Evolutionary conservation across 1,140 invertebrate species (phyloP), one percentile per base, ranked within the genome.

Genomic region (Tachypleus tridentatus): DNA sequence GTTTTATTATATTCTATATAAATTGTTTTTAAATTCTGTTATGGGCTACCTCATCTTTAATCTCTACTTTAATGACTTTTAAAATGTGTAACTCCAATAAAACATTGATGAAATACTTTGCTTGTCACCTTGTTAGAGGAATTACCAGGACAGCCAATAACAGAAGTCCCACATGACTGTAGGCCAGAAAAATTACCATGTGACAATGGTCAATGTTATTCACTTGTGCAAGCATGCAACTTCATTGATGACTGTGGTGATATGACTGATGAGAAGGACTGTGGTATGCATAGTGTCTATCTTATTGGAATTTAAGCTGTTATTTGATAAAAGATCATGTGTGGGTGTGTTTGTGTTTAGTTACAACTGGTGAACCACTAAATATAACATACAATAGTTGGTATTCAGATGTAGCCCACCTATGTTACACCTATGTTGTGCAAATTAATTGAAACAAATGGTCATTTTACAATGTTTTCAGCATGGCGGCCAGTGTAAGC

Each of bases 171-270:
- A 5, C 51, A 57, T n/a, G 52, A 67, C 11, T 67, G 66, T 57
- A 51, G 51, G 10, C 58, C 63, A 2, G 11, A 61, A 49, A 66
- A 66, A 49, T 60, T 69, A n/a, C 4, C 58, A 9, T 68, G 67
- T 51, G 51, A 67, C n/a, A 67, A 65, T 11, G 52, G 57, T 29
- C 86, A 87, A 60, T 98, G 94, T 72, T 90, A 97, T 58, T 85
- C 88, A 0, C 82, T 84, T 71, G 94, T 87, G 72, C 85, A 88
- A 68, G 77, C 90, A 6, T 92, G 91, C 75, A 88, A 94, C 76
- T 86, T 89, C 9, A 78, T 87, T 5, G 88, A 95, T 75, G 91
- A 96, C 74, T 97, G 94, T 77, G 90, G 88, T 47, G 93, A 97
- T 75, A 87, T 88, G 51, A 89, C 87, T 1, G 91, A 95, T 74